Conservation (phyloP, 2,797 vertebrate genomes). For the Avahi laniger region DNA sequence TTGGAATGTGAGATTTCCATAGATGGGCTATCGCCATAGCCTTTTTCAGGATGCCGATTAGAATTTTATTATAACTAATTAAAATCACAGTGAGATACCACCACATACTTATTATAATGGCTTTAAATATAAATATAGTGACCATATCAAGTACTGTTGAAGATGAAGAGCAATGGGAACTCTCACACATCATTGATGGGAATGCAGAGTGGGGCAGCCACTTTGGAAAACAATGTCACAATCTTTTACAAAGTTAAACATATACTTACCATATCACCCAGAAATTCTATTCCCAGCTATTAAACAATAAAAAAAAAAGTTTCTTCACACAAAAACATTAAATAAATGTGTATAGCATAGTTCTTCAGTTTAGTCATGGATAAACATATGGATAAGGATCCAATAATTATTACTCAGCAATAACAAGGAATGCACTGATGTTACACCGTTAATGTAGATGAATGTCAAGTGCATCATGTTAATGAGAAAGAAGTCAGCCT, state of each 20-base stretch:
- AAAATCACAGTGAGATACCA: neutral
- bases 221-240: neutral
- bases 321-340: neutral
- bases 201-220: neutral
- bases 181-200: neutral
- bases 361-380: neutral
- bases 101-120: neutral
- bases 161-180: neutral
- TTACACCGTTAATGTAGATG: neutral
- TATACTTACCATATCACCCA: neutral
- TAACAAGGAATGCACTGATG: neutral
- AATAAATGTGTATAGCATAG: neutral
- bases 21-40: neutral
- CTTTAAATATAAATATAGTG: neutral
- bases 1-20: neutral
- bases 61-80: neutral
- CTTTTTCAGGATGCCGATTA: neutral
- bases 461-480: neutral
- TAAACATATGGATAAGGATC: neutral
- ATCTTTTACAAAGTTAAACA: neutral
- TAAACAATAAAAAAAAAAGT: neutral
- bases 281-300: neutral
- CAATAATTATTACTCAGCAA: neutral
- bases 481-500: neutral
- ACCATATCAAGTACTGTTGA: neutral